Evolutionary conservation across 2,113 vertebrate species (phyloP), one percentile per base, ranked within the genome.

Genomic region (Phylloscopus whistleri): DNA sequence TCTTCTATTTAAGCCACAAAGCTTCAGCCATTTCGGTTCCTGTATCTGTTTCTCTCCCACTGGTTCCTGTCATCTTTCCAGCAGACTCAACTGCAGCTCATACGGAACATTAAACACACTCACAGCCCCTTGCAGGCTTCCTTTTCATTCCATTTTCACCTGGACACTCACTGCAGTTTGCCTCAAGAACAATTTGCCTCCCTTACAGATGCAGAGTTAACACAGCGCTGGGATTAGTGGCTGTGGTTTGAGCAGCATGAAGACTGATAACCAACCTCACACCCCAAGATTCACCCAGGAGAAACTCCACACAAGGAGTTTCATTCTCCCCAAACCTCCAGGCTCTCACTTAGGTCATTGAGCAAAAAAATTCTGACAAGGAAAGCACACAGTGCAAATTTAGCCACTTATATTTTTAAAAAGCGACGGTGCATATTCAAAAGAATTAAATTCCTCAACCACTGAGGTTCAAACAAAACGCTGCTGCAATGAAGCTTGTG

Each of bases 1-100:
- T 75, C 68, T 91, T 59, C 84, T 91, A 70, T 94, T 96, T 90
- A 84, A 95, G 64, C 85, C 92, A 95, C 86, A 86, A 91, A 95
- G 75, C 84, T 85, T 82, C 81, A 93, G 91, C 75, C 87, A 88
- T 67, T 95, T 95, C 90, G 72, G 92, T 84, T 94, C 88, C 92
- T 75, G 52, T 59, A 76, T 69, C 89, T 70, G 72, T 72, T 89
- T 74, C 93, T 92, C 92, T 93, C 92, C 93, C 90, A 90, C 87
- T 58, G 79, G 73, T 90, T 96, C 90, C 90, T 92, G 88, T 68
- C 92, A 94, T 48, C 72, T 79, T 78, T 94, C 79, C 93, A 95
- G 60, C 64, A 86, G 90, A 21, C 52, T 80, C 79, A 80, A 93
- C 49, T 85, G 73, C 52, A 68, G 60, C 80, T 75, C 60, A 16